Evolutionary conservation across 1,140 invertebrate species (phyloP), one percentile per base, ranked within the genome.

Genomic region (Drosophila mayri): DNA sequence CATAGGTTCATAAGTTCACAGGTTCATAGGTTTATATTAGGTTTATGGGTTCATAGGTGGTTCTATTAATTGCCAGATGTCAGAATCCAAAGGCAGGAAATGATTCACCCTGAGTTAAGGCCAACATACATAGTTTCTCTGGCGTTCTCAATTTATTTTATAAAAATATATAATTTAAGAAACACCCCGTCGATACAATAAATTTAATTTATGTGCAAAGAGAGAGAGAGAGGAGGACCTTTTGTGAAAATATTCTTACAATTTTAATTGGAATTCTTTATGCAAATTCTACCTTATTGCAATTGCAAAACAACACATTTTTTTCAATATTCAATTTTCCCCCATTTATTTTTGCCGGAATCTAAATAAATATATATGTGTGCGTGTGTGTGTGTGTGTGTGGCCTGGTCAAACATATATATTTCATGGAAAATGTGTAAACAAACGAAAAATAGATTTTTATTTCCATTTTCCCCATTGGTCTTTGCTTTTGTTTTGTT

Each of bases 211-310:
- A 37, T 37, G 10, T 22, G 22, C 18, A 14, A n/a, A n/a, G n/a
- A n/a, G n/a, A n/a, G n/a, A n/a, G 22, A 22, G 16, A 4, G 9
- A 11, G 28, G 18, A 6, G 49, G 22, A 16, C n/a, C n/a, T 59
- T 8, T 22, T 30, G 25, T 40, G 54, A 10, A 25, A 64, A 64
- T 43, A 41, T 43, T 32, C 63, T 66, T 66, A 37, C 60, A 66
- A 63, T 20, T 44, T 70, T 52, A 70, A 70, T 70, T 70, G 62
- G 16, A 70, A 67, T 70, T 70, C 66, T 70, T 54, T 67, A 70
- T 70, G 62, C 61, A 70, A 70, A 70, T 70, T 66, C 41, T 41
- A 2, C 9, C 16, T 66, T 52, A 55, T 55, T 37, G 28, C 61
- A 65, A 66, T 52, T 68, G 65, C 46, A 65, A 38, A 38, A 28